A percentile compares a stretch with the other conserved stretches of the same genome.
Evolutionary conservation across 2,797 vertebrate species (phyloP).

Genomic region (Acanthurus lineatus): DNA sequence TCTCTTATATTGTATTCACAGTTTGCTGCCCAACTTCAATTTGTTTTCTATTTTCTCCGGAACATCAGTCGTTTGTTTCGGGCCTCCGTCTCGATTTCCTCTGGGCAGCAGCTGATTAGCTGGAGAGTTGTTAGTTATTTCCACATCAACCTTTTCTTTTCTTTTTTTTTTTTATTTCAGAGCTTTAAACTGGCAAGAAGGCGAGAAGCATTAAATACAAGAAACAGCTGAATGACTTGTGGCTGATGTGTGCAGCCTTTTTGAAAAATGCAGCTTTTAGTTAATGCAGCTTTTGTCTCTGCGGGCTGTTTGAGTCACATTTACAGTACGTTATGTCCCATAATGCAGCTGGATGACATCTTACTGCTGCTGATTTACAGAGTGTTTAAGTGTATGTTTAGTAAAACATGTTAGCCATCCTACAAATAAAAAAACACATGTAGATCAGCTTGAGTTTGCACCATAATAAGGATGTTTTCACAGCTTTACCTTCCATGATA

Average conservation of each 20-base stretch:
- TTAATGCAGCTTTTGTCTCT: neutral
- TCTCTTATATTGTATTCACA: conserved; percentile 2
- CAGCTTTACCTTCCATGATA: no score
- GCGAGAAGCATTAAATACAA: neutral
- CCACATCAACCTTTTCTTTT: neutral
- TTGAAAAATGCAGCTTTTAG: neutral
- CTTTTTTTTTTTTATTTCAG: conserved; percentile 1
- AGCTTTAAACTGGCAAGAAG: neutral
- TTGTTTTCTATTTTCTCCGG: conserved; percentile 38
- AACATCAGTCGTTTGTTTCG: conserved; percentile 34
- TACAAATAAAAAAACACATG: no score
- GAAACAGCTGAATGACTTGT: neutral
- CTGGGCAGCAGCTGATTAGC: conserved; percentile 26
- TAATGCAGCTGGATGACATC: neutral
- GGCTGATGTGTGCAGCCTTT: neutral
- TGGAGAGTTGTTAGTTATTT: conserved; percentile 24
- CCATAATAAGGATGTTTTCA: no score
- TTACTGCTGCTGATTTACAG: no score
- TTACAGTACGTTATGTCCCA: neutral
- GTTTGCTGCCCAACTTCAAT: conserved; percentile 28
- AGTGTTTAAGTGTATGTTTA: no score
- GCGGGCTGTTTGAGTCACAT: no score
- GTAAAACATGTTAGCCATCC: no score
- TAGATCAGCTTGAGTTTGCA: no score
- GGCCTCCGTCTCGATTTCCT: conserved; percentile 25